Evolutionary conservation across 1,140 invertebrate genomes (phyloP).

Genomic region (Bombus superbus): DNA sequence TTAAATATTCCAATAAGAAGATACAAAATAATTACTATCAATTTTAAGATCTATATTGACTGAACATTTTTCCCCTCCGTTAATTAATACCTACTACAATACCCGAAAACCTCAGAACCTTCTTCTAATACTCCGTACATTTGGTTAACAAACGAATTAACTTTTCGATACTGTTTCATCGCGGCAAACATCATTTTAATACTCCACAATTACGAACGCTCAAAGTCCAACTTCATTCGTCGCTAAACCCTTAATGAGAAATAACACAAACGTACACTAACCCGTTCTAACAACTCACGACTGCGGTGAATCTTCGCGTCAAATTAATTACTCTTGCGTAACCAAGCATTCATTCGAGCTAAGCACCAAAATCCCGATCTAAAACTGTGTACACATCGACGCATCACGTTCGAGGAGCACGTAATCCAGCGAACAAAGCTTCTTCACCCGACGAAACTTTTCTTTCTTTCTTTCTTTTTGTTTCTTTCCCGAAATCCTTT

Average conservation of each 20-base stretch:
- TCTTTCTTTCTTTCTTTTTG: not conserved
- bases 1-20: too few relatives aligned
- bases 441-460: not conserved
- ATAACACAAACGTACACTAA: not conserved
- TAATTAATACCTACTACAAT: too few relatives aligned
- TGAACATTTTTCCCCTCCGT: too few relatives aligned
- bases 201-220: not conserved
- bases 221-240: not conserved
- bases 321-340: conserved; percentile 1
- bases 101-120: not conserved
- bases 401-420: not conserved
- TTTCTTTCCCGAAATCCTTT: not conserved
- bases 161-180: not conserved
- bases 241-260: not conserved
- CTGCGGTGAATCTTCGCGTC: not conserved
- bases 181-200: not conserved
- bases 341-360: not conserved
- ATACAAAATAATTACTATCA: too few relatives aligned
- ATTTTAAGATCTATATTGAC: too few relatives aligned
- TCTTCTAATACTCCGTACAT: not conserved
- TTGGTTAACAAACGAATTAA: not conserved
- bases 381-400: not conserved
- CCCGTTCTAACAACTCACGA: not conserved
- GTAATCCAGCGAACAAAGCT: not conserved
- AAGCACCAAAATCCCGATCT: not conserved